Base-by-base conservation (phyloP, 2,113 vertebrate genomes). In the Podarcis muralis region DNA sequence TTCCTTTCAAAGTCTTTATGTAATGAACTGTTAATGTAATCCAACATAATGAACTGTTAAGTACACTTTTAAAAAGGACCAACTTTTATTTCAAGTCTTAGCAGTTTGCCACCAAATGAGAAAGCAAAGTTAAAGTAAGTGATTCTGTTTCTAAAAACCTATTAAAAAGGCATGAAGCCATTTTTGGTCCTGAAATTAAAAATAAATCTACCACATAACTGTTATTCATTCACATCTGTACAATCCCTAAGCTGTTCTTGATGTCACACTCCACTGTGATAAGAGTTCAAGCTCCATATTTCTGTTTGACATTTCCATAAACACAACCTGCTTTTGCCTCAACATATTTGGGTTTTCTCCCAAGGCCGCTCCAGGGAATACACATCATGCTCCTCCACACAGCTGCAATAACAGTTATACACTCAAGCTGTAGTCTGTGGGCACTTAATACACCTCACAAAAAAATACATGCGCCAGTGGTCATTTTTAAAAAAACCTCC, bases 341-440 rank as follows among this genome's bases (percentile, higher is more conserved):
- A 81, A 88, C 89, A 88, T 88, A 92, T 85, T 94, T 92, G 90
- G 94, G 90, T 86, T 92, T 86, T 91, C 91, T 94, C 92, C 84
- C 80, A 84, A 91, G 62, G 74, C 81, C 81, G 83, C 94, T 94
- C 94, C 66, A 82, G 95, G 95, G 95, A 96, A 94, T 93, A 92
- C 81, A 20, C 94, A 90, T 92, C 94, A 85, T 82, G 92, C 91
- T 96, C 93, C 92, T 95, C 93, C 84, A 94, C 93, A 93, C 94
- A 96, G 95, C 96, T 96, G 95, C 93, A 94, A 93, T 94, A 96
- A 96, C 94, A 95, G 91, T 91, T 89, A 84, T 83, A 95, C 90
- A 90, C 93, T 93, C 91, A 94, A 94, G 93, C 93, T 94, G 93
- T 59, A 92, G 93, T 93, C 84, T 89, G 90, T 25, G 11, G 90